Base-by-base conservation (phyloP, 2,797 vertebrate genomes). In the Sebastiscus albofasciatus region DNA sequence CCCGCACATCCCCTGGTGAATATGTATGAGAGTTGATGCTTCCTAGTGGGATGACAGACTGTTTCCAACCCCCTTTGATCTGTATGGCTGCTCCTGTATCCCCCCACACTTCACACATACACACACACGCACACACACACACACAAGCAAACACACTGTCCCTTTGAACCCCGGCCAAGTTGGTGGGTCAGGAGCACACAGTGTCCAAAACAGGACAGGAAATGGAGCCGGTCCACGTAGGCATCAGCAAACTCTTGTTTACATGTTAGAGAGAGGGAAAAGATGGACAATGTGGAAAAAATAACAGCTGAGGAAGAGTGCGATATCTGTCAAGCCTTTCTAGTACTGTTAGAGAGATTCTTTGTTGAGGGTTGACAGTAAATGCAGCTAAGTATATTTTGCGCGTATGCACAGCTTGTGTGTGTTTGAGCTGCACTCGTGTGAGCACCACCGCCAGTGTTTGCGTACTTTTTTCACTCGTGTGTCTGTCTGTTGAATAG, bases 131-230 rank as follows among this genome's bases (percentile, higher is more conserved):
- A 61, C 79, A 77, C 39, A 33, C 26, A 67, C 56, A 77, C 76
- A 29, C 58, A 58, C 80, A 79, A 29, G 83, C 69, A 84, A 14
- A 82, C 84, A 85, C 72, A 66, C 75, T 75, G 80, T 89, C 85
- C 77, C 90, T 94, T 92, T 94, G 91, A 93, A 91, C 90, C 49
- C 22, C 0, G 12, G 83, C 93, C 92, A 93, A 90, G 56, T 86
- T 64, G 58, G 49, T 61, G 86, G 87, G 85, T 90, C 82, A 84
- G 72, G 52, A 76, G 70, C 80, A 72, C 75, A 79, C 67, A 39
- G 67, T 7, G 68, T 85, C 81, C 79, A 82, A 59, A 72, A 72
- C 39, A 79, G 75, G 75, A 78, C 85, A 75, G 73, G 80, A 89
- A 87, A 84, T 84, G 77, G 70, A 87, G 60, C 68, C 0, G 55